These are phyloP conservation scores for Nudaria mundana DNA, from an alignment of 2,888 invertebrate species.

Conservation along the genomic window DNA sequence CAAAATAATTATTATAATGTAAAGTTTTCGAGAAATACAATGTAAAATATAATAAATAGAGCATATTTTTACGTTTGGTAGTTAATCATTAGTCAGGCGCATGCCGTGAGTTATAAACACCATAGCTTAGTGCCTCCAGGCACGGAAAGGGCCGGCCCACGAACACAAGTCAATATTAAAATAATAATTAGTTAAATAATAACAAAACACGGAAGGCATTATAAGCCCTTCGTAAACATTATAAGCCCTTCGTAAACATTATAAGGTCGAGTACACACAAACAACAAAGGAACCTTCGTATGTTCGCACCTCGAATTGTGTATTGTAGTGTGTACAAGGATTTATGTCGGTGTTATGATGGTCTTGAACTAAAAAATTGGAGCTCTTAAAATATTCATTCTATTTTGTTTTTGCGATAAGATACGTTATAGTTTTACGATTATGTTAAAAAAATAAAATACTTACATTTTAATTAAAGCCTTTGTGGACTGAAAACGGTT, in stretches of 20 bases:
- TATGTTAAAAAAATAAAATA: too few species aligned
- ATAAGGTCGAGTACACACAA: slow-evolving; percentile 31
- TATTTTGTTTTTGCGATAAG: slow-evolving; percentile 4
- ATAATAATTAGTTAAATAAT: slow-evolving; percentile 18
- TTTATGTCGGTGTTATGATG: slow-evolving; percentile 11
- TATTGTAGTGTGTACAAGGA: slow-evolving; percentile 23
- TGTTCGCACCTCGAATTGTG: slow-evolving; percentile 12
- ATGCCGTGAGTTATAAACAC: slow-evolving; percentile 7
- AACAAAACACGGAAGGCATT: slow-evolving; percentile 23
- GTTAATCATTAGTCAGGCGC: slow-evolving; percentile 3
- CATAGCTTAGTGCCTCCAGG: background rate
- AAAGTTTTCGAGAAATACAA: too few species aligned
- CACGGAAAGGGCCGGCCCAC: slow-evolving; percentile 4
- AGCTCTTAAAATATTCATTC: too few species aligned
- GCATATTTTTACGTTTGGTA: too few species aligned
- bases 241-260: slow-evolving; percentile 21
- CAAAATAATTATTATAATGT: too few species aligned
- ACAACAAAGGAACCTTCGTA: slow-evolving; percentile 26
- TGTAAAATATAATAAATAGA: too few species aligned
- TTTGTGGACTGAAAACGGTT: too few species aligned
- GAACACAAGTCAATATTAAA: slow-evolving; percentile 26
- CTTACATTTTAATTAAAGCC: too few species aligned
- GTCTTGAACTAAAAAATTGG: slow-evolving; percentile 14
- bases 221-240: slow-evolving; percentile 21
- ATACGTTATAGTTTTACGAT: background rate